phyloP scores from a whole-genome alignment of 2,888 invertebrate genomes.

The Cynaeus angustus region DNA sequence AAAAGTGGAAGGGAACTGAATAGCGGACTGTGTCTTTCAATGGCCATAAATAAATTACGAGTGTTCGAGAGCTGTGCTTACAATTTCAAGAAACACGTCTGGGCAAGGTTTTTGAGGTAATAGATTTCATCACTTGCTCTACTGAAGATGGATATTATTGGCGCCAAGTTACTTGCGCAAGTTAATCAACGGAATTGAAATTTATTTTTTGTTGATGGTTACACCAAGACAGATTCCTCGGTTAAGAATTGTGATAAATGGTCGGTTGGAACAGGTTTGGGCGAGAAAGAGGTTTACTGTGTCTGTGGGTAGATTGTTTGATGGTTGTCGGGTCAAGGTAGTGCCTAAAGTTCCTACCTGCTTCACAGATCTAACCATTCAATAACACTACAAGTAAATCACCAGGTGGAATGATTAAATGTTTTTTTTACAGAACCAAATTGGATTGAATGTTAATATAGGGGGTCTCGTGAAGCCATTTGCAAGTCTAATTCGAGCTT shows the following conservation, averaged over 20 bases:
- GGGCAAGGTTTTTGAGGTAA: not conserved
- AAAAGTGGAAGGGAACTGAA: conserved; percentile 8
- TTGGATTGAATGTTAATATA: conserved; percentile 45
- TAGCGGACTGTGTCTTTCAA: not conserved
- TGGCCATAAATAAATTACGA: conserved; percentile 14
- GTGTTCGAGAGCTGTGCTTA: conserved; percentile 3
- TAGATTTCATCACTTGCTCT: conserved; percentile 4
- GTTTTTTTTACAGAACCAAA: conserved; percentile 41
- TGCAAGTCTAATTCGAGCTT: conserved; percentile 49
- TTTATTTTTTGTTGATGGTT: conserved; percentile 29
- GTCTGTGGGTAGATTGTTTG: conserved; percentile 53
- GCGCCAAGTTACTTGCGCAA: conserved; percentile 14
- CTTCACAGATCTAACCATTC: conserved; percentile 23
- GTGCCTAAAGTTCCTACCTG: conserved; percentile 49
- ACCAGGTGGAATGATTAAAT: conserved; percentile 41
- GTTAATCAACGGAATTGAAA: conserved; percentile 25
- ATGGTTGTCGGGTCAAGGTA: conserved; percentile 52
- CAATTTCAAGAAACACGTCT: conserved; percentile 8
- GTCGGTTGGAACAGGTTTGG: conserved; percentile 49
- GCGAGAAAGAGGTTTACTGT: conserved; percentile 52
- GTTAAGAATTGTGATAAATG: conserved; percentile 48
- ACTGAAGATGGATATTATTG: conserved; percentile 6
- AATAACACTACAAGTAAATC: conserved; percentile 38
- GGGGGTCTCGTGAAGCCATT: conserved; percentile 43
- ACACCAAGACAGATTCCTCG: conserved; percentile 43